Conservation (phyloP, 1,140 invertebrate genomes). For the Papilio helenus region DNA sequence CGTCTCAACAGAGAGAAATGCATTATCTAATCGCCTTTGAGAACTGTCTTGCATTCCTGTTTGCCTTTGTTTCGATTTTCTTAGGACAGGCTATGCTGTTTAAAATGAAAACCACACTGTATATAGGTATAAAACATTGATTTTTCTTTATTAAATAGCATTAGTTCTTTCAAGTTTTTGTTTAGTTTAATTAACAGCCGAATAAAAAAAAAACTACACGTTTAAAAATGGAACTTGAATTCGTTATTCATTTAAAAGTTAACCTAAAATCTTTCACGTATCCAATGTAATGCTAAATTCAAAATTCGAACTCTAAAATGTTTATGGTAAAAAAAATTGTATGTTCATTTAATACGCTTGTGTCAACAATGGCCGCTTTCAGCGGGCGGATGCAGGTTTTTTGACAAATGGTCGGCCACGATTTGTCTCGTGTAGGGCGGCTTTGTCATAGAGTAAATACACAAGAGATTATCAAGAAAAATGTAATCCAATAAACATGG, state of each 20-base stretch:
- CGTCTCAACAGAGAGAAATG: slow-evolving; percentile 29
- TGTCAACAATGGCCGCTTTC: slow-evolving; percentile 73
- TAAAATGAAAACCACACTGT: neutral
- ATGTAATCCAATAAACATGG: neutral
- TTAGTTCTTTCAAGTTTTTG: neutral
- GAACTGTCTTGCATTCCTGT: slow-evolving; percentile 22
- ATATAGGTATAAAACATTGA: no score
- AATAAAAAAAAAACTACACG: no score
- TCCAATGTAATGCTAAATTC: neutral
- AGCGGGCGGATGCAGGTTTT: slow-evolving; percentile 79
- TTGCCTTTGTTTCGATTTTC: slow-evolving; percentile 24
- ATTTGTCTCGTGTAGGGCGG: slow-evolving; percentile 79
- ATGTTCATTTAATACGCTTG: slow-evolving; percentile 47
- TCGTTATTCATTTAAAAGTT: no score
- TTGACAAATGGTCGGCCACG: slow-evolving; percentile 80
- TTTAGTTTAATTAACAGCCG: neutral
- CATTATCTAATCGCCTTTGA: slow-evolving; percentile 40
- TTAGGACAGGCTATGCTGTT: slow-evolving; percentile 10
- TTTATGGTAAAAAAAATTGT: slow-evolving; percentile 45
- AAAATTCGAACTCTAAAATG: slow-evolving; percentile 32
- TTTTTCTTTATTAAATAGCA: no score
- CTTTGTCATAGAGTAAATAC: slow-evolving; percentile 61
- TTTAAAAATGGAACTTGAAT: neutral
- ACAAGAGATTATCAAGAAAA: slow-evolving; percentile 17
- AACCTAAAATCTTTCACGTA: slow-evolving; percentile 4